A percentile compares a stretch with the other conserved stretches of the same genome.
Conservation (phyloP, 2,797 vertebrate genomes). For the Eospalax fontanierii region DNA sequence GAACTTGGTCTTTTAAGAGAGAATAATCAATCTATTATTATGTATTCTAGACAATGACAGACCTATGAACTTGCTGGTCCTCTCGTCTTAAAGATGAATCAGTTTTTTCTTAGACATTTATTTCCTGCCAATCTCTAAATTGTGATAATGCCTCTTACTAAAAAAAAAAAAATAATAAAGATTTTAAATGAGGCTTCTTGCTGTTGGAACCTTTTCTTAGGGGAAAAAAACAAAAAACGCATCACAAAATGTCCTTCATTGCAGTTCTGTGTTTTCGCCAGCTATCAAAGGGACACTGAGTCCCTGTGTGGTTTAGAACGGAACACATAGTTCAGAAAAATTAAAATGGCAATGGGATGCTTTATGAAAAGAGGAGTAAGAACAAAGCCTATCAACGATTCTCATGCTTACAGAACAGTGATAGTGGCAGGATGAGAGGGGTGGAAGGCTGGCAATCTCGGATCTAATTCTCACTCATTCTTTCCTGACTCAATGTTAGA, state of each 20-base stretch:
- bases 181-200: neutral
- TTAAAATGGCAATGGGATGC: neutral
- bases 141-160: neutral
- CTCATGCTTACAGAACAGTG: neutral
- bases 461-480: neutral
- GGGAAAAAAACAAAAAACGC: neutral
- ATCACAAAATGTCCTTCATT: slow-evolving; percentile 21
- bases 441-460: too few species aligned
- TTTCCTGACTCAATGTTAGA: slow-evolving; percentile 16
- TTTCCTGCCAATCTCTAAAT: slow-evolving; percentile 13
- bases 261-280: neutral
- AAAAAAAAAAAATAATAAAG: slow-evolving; percentile 60
- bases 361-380: slow-evolving; percentile 38
- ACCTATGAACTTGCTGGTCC: neutral
- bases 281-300: neutral
- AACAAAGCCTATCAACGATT: neutral
- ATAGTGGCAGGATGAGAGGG: neutral
- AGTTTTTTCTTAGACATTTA: neutral
- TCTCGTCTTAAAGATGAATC: slow-evolving; percentile 45
- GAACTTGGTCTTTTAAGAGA: neutral
- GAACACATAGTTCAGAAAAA: slow-evolving; percentile 52
- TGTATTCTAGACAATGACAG: neutral
- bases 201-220: neutral
- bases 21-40: neutral
- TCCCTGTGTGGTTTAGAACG: neutral